These are phyloP conservation scores for Chymomyza caudatula DNA, from an alignment of 2,888 invertebrate species.

Conservation along the genomic window DNA sequence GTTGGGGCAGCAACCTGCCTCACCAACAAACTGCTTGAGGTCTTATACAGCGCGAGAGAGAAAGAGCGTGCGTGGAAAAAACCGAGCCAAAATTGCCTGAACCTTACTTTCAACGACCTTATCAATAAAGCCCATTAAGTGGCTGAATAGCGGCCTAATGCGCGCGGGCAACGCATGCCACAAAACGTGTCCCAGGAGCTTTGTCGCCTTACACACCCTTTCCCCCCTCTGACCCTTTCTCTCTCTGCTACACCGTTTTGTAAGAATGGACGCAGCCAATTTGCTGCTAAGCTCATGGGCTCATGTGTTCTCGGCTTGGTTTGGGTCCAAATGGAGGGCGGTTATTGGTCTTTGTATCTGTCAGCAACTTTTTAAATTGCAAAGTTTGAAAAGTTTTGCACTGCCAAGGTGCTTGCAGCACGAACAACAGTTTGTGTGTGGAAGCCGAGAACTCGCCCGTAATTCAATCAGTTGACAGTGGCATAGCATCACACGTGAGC, in stretches of 20 bases:
- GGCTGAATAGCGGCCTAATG: not conserved
- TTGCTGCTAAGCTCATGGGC: not conserved
- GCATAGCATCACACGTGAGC: slow-evolving; percentile 57
- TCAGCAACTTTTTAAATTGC: slow-evolving; percentile 55
- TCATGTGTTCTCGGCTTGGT: not conserved
- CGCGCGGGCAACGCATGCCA: not conserved
- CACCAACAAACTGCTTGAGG: not conserved
- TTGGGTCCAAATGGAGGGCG: not conserved
- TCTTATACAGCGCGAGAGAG: too few relatives aligned
- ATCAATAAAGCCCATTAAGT: slow-evolving; percentile 6
- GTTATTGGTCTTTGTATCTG: slow-evolving; percentile 8
- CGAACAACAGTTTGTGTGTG: not conserved
- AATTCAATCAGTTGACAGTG: slow-evolving; percentile 63
- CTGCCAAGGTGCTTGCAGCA: not conserved
- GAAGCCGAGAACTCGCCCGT: slow-evolving; percentile 42
- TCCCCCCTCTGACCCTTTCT: not conserved
- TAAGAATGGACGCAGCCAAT: not conserved
- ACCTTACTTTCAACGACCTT: not conserved
- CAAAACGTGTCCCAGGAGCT: slow-evolving; percentile 3
- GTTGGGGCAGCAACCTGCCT: not conserved
- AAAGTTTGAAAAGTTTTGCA: slow-evolving; percentile 42
- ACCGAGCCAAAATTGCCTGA: not conserved
- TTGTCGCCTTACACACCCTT: not conserved
- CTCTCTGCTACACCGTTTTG: not conserved
- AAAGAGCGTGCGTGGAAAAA: not conserved